Evolutionary conservation across 2,888 invertebrate species (phyloP).

Genomic region (Heterodera filipjevi): DNA sequence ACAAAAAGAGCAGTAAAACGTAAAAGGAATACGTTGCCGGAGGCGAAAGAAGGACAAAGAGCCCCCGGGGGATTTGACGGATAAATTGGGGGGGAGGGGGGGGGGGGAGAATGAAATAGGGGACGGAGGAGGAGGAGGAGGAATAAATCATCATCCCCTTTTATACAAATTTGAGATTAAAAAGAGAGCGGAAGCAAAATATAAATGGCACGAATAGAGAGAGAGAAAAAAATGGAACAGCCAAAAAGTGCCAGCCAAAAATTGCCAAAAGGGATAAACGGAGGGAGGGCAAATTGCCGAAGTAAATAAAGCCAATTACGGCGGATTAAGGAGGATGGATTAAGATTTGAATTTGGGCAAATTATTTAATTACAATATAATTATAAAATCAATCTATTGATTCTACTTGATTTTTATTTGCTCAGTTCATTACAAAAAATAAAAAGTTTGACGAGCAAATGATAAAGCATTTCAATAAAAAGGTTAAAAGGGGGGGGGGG

Average conservation of each 20-base stretch:
- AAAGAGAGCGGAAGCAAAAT: not conserved
- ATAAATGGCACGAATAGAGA: no score
- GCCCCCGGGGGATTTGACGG: not conserved
- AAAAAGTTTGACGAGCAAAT: not conserved
- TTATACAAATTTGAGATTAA: no score
- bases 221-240: no score
- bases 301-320: no score
- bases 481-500: no score
- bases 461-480: conserved; percentile 2
- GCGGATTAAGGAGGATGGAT: no score
- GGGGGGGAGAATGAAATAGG: not conserved
- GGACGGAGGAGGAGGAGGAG: not conserved
- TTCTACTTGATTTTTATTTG: not conserved
- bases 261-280: not conserved
- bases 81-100: not conserved
- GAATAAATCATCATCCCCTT: not conserved
- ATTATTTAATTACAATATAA: no score
- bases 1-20: not conserved
- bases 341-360: not conserved
- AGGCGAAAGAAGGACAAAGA: not conserved
- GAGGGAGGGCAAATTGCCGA: no score
- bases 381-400: not conserved
- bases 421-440: not conserved
- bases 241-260: not conserved
- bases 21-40: not conserved